A percentile compares a stretch with the other conserved stretches of the same genome.
Conservation (phyloP, 2,113 vertebrate species). For the Protobothrops flavoviridis region DNA sequence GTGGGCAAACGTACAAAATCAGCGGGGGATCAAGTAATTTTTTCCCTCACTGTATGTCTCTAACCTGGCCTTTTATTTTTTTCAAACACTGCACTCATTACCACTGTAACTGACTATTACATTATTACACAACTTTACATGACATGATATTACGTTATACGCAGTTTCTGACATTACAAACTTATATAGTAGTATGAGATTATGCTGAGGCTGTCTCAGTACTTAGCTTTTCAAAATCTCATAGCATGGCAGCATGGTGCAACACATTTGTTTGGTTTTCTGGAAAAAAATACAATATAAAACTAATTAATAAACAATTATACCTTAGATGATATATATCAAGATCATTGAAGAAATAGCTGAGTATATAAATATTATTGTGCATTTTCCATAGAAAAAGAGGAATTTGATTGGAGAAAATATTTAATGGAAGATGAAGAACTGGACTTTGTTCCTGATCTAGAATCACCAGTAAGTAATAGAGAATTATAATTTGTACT, state of each 20-base stretch:
- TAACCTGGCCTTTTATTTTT: neutral
- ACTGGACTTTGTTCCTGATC: slow-evolving; percentile 75
- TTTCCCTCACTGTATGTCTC: neutral
- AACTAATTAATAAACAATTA: neutral
- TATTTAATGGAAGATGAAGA: slow-evolving; percentile 94
- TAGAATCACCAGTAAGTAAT: slow-evolving; percentile 88
- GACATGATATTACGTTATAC: neutral
- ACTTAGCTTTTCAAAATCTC: neutral
- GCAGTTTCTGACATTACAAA: neutral
- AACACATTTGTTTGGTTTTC: neutral
- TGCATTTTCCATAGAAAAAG: slow-evolving; percentile 77
- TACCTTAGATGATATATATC: neutral
- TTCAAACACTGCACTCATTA: neutral
- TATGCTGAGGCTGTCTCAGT: neutral
- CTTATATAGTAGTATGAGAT: neutral
- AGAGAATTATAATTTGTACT: neutral
- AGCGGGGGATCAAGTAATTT: no score
- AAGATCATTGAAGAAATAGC: slow-evolving; percentile 14
- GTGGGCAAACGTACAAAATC: no score
- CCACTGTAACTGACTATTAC: neutral
- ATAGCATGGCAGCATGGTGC: neutral
- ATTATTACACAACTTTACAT: neutral
- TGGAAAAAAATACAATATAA: neutral
- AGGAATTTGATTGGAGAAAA: slow-evolving; percentile 91
- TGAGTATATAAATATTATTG: slow-evolving; percentile 20